Percentiles rank a stretch among this genome's conserved stretches.
These are phyloP conservation scores for Zeus faber DNA, from an alignment of 2,113 vertebrate species.

Conservation along the genomic window DNA sequence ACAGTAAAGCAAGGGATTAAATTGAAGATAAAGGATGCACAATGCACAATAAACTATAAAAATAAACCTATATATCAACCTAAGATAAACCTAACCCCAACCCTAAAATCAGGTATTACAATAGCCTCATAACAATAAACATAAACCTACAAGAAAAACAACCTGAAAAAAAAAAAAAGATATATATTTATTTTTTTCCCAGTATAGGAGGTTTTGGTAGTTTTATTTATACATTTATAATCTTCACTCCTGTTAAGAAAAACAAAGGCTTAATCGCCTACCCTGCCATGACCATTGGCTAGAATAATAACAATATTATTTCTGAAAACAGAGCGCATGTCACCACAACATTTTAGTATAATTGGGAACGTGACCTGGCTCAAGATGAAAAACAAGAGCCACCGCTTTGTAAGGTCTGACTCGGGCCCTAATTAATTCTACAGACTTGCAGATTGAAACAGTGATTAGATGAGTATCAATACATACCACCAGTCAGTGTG, in stretches of 20 bases:
- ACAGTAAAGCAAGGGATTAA: too few relatives aligned
- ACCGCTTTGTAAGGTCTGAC: conserved; percentile 43
- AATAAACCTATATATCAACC: too few relatives aligned
- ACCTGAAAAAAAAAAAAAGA: too few relatives aligned
- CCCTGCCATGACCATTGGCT: conserved; percentile 38
- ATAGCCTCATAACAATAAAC: too few relatives aligned
- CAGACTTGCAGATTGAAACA: conserved; percentile 46
- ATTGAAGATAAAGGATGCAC: too few relatives aligned
- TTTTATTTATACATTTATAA: too few relatives aligned
- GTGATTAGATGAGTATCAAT: conserved; percentile 26
- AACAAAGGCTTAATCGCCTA: conserved; percentile 18
- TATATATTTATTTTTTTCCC: too few relatives aligned
- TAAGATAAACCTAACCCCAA: too few relatives aligned
- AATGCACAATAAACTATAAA: too few relatives aligned
- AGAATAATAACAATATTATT: conserved; percentile 67
- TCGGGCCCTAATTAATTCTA: conserved; percentile 49
- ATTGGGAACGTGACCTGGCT: conserved; percentile 57
- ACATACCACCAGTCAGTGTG: conserved; percentile 1
- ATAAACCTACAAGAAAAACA: too few relatives aligned
- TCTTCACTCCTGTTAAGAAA: conserved; percentile 12
- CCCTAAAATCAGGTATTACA: too few relatives aligned
- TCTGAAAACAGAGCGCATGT: conserved; percentile 62
- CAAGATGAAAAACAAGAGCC: conserved; percentile 53
- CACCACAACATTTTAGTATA: conserved; percentile 60
- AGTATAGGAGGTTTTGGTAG: not conserved